phyloP scores from a whole-genome alignment of 2,888 invertebrate species.

The Leucophora obtusa region DNA sequence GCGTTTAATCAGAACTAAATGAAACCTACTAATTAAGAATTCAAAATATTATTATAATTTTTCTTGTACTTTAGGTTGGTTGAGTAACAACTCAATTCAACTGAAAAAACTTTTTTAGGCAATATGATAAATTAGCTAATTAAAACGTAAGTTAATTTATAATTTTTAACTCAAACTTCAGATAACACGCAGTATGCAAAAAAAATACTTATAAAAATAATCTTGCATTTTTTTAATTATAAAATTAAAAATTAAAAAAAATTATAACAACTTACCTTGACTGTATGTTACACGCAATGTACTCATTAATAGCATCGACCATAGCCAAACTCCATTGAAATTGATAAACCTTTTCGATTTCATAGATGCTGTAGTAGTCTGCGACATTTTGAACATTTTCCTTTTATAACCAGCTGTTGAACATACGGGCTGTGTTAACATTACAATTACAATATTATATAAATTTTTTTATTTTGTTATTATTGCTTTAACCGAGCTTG shows the following conservation, averaged over 20 bases:
- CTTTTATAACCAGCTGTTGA: constrained; percentile 39
- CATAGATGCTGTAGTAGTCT: constrained; percentile 13
- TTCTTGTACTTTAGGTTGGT: constrained; percentile 7
- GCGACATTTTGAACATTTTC: constrained; percentile 55
- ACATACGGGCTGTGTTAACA: constrained; percentile 40
- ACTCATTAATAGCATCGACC: constrained; percentile 47
- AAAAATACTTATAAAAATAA: not conserved
- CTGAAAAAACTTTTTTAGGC: constrained; percentile 16
- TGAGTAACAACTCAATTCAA: constrained; percentile 28
- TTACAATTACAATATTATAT: constrained; percentile 36
- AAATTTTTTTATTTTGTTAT: constrained; percentile 14
- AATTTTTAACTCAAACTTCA: not conserved
- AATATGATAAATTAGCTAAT: constrained; percentile 26
- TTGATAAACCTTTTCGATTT: constrained; percentile 27
- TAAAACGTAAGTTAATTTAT: constrained; percentile 28
- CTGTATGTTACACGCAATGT: constrained; percentile 55
- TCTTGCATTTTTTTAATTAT: constrained; percentile 12
- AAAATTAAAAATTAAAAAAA: not conserved
- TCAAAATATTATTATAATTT: constrained; percentile 25
- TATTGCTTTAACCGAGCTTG: constrained; percentile 36
- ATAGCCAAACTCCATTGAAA: constrained; percentile 34
- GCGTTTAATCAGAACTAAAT: not conserved
- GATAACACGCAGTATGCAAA: constrained; percentile 23
- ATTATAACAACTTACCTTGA: constrained; percentile 56
- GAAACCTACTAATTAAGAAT: constrained; percentile 15